Evolutionary conservation across 2,113 vertebrate genomes (phyloP).

Genomic region (Sebastes schlegelii): DNA sequence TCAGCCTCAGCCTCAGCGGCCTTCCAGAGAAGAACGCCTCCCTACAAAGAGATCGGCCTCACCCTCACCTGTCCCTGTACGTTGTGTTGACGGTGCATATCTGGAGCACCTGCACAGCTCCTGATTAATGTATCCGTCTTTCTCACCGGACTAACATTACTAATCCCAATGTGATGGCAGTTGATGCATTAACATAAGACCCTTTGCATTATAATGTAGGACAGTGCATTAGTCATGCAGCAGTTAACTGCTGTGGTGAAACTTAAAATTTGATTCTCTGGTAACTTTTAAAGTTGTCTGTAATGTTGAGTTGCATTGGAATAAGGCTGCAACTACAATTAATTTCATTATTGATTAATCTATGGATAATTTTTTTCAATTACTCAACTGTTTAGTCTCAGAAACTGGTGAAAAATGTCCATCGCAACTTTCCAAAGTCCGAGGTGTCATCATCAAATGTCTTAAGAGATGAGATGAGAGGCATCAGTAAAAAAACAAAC

Average conservation of each 20-base stretch:
- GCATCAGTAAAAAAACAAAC: too few species aligned
- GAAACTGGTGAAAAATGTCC: neutral
- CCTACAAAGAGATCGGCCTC: slow-evolving; percentile 86
- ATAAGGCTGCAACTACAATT: neutral
- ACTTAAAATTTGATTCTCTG: neutral
- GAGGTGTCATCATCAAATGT: neutral
- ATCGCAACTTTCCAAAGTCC: neutral
- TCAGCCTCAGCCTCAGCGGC: slow-evolving; percentile 65
- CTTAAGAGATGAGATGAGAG: too few species aligned
- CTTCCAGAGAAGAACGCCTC: slow-evolving; percentile 88
- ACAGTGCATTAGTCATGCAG: neutral
- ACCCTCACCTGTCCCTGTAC: slow-evolving; percentile 87
- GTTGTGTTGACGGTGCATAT: slow-evolving; percentile 60
- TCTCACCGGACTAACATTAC: neutral
- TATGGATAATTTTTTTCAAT: neutral
- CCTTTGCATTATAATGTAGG: neutral
- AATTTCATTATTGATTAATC: neutral
- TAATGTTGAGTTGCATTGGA: neutral
- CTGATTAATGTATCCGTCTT: neutral
- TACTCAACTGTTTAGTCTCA: neutral
- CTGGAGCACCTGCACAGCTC: neutral
- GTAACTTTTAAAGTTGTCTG: neutral
- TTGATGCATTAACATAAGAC: neutral
- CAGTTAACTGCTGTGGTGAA: too few species aligned
- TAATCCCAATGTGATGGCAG: neutral